Evolutionary conservation across 2,888 invertebrate species (phyloP).

Genomic region (Drosophila paucipuncta): DNA sequence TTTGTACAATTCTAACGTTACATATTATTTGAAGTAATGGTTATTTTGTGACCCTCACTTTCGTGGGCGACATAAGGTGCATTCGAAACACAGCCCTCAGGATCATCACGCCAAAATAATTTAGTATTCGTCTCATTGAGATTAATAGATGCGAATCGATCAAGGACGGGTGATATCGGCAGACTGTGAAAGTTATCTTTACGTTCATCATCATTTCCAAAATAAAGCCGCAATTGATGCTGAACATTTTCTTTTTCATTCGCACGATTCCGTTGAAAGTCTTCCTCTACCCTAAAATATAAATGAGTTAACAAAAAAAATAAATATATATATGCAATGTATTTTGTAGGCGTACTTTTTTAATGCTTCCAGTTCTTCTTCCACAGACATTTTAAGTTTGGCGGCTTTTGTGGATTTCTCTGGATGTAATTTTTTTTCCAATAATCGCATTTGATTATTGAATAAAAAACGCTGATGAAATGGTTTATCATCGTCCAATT

Average conservation of each 20-base stretch:
- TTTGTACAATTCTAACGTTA: slow-evolving; percentile 12
- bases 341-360: slow-evolving; percentile 85
- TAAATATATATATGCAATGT: too few relatives aligned
- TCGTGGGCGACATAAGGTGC: slow-evolving; percentile 33
- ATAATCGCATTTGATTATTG: slow-evolving; percentile 93
- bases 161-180: slow-evolving; percentile 81
- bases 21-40: slow-evolving; percentile 26
- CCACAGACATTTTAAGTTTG: slow-evolving; percentile 91
- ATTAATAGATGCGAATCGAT: slow-evolving; percentile 35
- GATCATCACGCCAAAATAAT: slow-evolving; percentile 87
- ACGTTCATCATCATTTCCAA: slow-evolving; percentile 85
- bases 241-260: slow-evolving; percentile 91
- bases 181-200: slow-evolving; percentile 87
- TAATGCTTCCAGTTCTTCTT: slow-evolving; percentile 93
- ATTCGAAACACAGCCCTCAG: slow-evolving; percentile 89
- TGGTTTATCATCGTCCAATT: slow-evolving; percentile 72
- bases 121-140: slow-evolving; percentile 55
- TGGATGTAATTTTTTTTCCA: slow-evolving; percentile 90
- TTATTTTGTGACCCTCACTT: slow-evolving; percentile 24
- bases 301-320: neutral
- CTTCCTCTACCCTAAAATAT: slow-evolving; percentile 90
- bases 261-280: slow-evolving; percentile 93
- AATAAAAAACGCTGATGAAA: slow-evolving; percentile 90
- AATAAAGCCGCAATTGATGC: slow-evolving; percentile 89
- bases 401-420: slow-evolving; percentile 92